phyloP scores from a whole-genome alignment of 2,888 invertebrate species.

The Lasioglossum vierecki region DNA sequence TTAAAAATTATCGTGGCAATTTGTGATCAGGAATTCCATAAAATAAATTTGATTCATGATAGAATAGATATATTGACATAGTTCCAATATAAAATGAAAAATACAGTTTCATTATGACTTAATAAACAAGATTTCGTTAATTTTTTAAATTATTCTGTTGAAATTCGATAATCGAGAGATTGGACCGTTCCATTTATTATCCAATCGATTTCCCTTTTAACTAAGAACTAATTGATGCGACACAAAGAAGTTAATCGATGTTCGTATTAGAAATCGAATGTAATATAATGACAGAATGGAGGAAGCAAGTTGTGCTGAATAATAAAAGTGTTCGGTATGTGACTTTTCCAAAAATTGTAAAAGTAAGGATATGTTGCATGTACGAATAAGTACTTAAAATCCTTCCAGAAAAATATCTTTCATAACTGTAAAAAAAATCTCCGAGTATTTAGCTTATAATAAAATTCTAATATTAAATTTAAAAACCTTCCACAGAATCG shows the following conservation, averaged over 20 bases:
- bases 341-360: not conserved
- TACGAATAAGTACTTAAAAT: not conserved
- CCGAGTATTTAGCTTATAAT: not conserved
- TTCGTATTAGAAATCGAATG: not conserved
- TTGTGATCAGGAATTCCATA: not conserved
- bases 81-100: not conserved
- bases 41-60: not conserved
- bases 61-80: not conserved
- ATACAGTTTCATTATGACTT: not conserved
- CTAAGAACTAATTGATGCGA: not conserved
- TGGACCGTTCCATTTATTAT: not conserved
- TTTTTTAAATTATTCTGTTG: not conserved
- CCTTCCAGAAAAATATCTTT: not conserved
- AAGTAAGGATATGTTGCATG: not conserved
- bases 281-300: not conserved
- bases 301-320: not conserved
- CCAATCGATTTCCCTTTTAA: not conserved
- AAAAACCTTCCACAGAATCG: not conserved
- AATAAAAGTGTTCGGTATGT: not conserved
- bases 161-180: not conserved
- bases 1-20: not conserved
- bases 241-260: not conserved
- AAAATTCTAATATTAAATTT: not conserved
- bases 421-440: not conserved
- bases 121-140: not conserved